phyloP scores from a whole-genome alignment of 2,113 vertebrate genomes.

The Myxocyprinus asiaticus region DNA sequence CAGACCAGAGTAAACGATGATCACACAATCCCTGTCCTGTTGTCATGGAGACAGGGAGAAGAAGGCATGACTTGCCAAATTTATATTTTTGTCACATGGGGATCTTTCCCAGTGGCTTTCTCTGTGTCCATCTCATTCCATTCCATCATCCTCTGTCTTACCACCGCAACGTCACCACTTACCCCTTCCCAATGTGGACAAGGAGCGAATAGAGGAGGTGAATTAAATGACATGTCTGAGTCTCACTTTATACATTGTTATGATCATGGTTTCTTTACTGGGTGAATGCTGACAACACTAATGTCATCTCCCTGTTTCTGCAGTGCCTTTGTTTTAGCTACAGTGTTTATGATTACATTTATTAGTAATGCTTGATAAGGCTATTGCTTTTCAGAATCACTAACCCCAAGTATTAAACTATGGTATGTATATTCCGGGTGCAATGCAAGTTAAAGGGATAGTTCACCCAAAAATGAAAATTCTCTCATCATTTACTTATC shows the following conservation, averaged over 20 bases:
- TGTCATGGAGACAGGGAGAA: constrained; percentile 52
- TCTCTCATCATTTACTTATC: no score
- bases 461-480: no score
- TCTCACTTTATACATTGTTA: neutral
- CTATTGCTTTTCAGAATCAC: no score
- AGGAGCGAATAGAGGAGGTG: neutral
- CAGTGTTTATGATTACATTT: no score
- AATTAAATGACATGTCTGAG: neutral
- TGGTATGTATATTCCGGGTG: no score
- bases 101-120: constrained; percentile 15
- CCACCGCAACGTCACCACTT: neutral
- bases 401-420: no score
- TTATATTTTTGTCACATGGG: constrained; percentile 54
- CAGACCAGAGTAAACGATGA: neutral
- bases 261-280: constrained; percentile 3
- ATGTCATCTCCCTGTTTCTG: neutral
- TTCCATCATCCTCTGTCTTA: neutral
- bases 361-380: no score
- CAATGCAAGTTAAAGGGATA: no score
- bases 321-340: no score
- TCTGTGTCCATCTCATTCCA: constrained; percentile 28
- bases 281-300: neutral
- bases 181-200: neutral
- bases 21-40: constrained; percentile 31
- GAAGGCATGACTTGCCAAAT: constrained; percentile 48